Evolutionary conservation across 1,140 invertebrate species (phyloP).

Genomic region (Harpegnathos saltator): DNA sequence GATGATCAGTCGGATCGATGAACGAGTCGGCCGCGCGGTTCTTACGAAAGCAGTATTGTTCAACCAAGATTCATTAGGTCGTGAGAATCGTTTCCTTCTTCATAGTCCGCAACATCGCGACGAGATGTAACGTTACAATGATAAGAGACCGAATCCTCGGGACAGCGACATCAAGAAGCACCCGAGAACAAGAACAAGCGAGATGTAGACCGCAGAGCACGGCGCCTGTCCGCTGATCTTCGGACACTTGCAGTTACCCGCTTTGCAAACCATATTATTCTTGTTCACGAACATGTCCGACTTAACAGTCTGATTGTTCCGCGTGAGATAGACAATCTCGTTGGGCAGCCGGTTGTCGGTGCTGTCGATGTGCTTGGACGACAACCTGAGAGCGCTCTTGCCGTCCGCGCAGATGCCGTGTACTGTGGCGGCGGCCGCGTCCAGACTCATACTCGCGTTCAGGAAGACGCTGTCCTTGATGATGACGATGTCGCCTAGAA

Average conservation of each 20-base stretch:
- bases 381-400: constrained; percentile 75
- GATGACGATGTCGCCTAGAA: constrained; percentile 62
- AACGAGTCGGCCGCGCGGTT: no score
- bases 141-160: not conserved
- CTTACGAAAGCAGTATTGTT: no score
- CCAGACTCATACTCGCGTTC: constrained; percentile 74
- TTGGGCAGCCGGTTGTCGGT: constrained; percentile 73
- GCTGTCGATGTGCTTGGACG: constrained; percentile 68
- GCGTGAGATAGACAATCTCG: constrained; percentile 73
- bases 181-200: not conserved
- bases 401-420: constrained; percentile 75
- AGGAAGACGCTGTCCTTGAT: constrained; percentile 71
- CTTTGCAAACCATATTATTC: constrained; percentile 79
- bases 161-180: not conserved
- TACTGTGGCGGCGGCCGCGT: constrained; percentile 62
- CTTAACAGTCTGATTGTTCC: constrained; percentile 4
- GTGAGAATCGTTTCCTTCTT: no score
- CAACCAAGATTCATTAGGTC: no score
- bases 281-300: constrained; percentile 29
- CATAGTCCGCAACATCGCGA: no score
- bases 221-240: constrained; percentile 66
- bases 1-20: no score
- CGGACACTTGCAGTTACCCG: constrained; percentile 77
- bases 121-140: no score
- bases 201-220: not conserved